These are phyloP conservation scores for Poecilia gillii DNA, from an alignment of 2,797 vertebrate genomes.

Conservation along the genomic window DNA sequence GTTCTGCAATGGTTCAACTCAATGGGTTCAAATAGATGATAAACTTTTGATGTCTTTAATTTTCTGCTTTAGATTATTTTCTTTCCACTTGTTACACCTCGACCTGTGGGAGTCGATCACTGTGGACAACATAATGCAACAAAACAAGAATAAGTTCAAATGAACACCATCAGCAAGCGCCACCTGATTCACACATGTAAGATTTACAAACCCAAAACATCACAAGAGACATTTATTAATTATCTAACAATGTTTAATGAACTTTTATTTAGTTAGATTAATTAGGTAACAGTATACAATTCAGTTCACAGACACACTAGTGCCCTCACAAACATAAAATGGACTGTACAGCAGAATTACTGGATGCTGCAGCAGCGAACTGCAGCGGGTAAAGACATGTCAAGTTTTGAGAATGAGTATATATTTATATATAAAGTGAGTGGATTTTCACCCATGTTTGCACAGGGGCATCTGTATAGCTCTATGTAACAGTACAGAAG, in stretches of 20 bases:
- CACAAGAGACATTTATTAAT: conserved; percentile 60
- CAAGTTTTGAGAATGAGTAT: conserved; percentile 72
- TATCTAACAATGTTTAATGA: conserved; percentile 85
- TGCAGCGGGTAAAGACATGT: conserved; percentile 76
- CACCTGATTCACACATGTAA: background rate
- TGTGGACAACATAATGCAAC: no score
- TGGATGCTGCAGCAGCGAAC: conserved; percentile 73
- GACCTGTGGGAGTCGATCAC: background rate
- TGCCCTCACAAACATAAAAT: conserved; percentile 86
- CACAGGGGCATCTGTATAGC: conserved; percentile 41
- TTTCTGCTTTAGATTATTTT: background rate
- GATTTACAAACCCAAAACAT: conserved; percentile 39
- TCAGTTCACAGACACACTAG: conserved; percentile 85
- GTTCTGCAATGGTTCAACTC: background rate
- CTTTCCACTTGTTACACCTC: background rate
- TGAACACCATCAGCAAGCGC: background rate
- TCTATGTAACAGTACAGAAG: conserved; percentile 54
- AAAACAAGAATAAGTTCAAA: background rate
- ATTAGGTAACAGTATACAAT: conserved; percentile 87
- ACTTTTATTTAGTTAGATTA: conserved; percentile 83
- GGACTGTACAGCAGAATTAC: conserved; percentile 83
- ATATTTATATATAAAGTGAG: conserved; percentile 68
- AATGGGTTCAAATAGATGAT: background rate
- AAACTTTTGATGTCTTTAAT: background rate
- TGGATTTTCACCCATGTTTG: conserved; percentile 64